Base-by-base conservation (phyloP, 2,113 vertebrate genomes). In the Aphyosemion australe region DNA sequence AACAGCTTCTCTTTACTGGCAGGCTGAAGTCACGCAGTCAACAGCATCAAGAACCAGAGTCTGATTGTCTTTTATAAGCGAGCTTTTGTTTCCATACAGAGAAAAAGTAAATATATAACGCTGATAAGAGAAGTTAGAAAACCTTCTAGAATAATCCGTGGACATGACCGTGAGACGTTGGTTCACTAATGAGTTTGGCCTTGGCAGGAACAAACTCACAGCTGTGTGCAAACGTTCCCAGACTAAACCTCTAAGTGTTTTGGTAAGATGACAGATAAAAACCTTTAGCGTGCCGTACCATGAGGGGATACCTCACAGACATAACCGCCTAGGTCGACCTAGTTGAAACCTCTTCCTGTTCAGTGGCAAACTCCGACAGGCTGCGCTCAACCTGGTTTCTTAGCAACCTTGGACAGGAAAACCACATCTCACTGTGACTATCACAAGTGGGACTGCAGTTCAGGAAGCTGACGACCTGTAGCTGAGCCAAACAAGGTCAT, bases 341-440 rank as follows among this genome's bases (percentile, higher is more conserved):
- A 47, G 66, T 57, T 74, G 26, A 84, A 74, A 84, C 76, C 74
- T 69, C 68, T 79, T 85, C 62, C 72, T 75, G 74, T 69, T 79
- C 7, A 11, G 41, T 16, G 21, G 45, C 8, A 57, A 2, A 43
- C 8, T 59, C 50, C 55, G 37, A 15, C 12, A 2, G 16, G n/a
- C 57, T 0, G 6, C n/a, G 61, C 20, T 69, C 12, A 21, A 11
- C 1, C 43, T 48, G 42, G 74, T 77, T 61, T 66, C 81, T n/a
- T 41, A 69, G 65, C 71, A 77, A 69, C 66, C 52, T 56, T 70
- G 65, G 63, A 72, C 69, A 76, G 80, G 69, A 86, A 78, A 55
- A 9, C 8, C 0, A 16, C 10, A 49, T 62, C 6, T 58, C 6
- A 10, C 0, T 3, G 11, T 45, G 31, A 65, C 47, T 68, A 50